Conservation (phyloP, 2,888 invertebrate species). For the Xestoiulus laeticollis region DNA sequence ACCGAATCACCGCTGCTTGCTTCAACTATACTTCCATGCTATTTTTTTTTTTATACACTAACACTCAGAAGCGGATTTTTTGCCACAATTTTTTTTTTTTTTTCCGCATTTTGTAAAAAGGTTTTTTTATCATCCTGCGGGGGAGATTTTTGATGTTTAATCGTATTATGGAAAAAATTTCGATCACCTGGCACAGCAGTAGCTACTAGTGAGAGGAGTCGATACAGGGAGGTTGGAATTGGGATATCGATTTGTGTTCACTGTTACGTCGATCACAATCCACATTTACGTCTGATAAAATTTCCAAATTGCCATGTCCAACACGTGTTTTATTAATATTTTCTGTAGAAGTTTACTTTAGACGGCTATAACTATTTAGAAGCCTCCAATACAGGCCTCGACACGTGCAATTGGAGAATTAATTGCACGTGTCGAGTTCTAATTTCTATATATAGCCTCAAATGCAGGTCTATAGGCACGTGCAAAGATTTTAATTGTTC, state of each 20-base stretch:
- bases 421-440: too few relatives aligned
- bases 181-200: neutral
- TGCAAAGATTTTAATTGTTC: too few relatives aligned
- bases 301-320: too few relatives aligned
- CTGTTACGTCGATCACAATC: neutral
- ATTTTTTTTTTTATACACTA: neutral
- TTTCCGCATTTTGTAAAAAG: neutral
- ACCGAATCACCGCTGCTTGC: neutral
- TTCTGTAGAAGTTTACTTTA: too few relatives aligned
- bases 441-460: too few relatives aligned
- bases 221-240: neutral
- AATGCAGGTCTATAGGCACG: too few relatives aligned
- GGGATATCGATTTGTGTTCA: neutral
- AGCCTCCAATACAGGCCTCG: too few relatives aligned
- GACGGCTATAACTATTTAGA: too few relatives aligned
- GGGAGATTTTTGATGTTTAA: constrained; percentile 14
- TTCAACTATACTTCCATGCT: neutral
- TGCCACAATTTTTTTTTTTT: neutral
- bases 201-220: neutral
- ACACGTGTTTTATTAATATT: too few relatives aligned
- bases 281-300: too few relatives aligned
- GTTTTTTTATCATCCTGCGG: neutral
- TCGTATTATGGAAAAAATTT: constrained; percentile 39
- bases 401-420: too few relatives aligned
- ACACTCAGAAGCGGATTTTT: neutral